These are phyloP conservation scores for Capromys pilorides DNA, from an alignment of 2,797 vertebrate species.

Conservation along the genomic window DNA sequence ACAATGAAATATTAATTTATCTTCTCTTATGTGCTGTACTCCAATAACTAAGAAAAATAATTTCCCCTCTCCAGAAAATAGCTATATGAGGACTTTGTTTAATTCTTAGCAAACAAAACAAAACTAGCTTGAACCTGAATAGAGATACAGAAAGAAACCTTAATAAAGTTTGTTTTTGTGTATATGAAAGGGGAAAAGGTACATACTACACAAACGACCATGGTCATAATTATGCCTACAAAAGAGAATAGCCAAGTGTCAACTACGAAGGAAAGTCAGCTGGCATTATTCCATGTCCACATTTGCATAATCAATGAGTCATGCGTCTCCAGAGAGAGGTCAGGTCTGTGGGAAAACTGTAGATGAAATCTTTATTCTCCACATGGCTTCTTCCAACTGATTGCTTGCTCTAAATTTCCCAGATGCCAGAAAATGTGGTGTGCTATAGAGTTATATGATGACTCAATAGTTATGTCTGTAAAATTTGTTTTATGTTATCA, in stretches of 20 bases:
- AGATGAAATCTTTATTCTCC: conserved; percentile 17
- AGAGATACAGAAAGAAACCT: background rate
- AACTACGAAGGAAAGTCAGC: background rate
- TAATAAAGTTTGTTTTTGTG: conserved; percentile 37
- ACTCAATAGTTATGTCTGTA: background rate
- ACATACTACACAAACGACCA: background rate
- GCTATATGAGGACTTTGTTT: background rate
- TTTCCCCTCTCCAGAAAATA: conserved; percentile 23
- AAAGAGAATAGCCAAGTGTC: background rate
- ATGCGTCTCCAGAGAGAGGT: background rate
- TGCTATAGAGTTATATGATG: background rate
- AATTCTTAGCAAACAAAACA: conserved; percentile 5
- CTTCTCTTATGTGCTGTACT: background rate
- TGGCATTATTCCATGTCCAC: background rate
- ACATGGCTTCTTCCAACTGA: background rate
- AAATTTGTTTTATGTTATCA: background rate
- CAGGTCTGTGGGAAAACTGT: conserved; percentile 34
- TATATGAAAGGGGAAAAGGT: background rate
- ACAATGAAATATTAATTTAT: background rate
- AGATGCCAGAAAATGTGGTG: background rate
- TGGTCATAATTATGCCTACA: background rate
- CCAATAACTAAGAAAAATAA: conserved; percentile 38
- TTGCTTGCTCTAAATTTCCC: background rate
- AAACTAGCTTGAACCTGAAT: background rate
- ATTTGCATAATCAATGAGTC: background rate